These are phyloP conservation scores for Philereme vetulata DNA, from an alignment of 2,888 invertebrate species.

Conservation along the genomic window DNA sequence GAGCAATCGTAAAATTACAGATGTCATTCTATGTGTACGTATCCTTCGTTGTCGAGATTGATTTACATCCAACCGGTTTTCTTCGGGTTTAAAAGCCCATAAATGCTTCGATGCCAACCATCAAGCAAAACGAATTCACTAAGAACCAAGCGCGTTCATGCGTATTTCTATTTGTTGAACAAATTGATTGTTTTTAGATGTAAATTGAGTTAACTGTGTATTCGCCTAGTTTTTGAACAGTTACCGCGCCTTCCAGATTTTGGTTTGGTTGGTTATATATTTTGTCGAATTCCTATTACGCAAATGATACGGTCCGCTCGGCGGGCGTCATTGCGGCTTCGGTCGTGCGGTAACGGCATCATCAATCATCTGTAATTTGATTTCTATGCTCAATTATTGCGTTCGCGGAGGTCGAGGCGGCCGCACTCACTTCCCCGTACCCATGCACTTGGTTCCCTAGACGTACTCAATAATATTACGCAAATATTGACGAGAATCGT, in stretches of 20 bases:
- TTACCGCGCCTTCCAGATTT: slow-evolving; percentile 33
- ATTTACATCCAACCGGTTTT: slow-evolving; percentile 43
- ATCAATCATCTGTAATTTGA: slow-evolving; percentile 84
- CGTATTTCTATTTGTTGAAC: slow-evolving; percentile 19
- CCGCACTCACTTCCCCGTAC: slow-evolving; percentile 65
- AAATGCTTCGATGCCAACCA: slow-evolving; percentile 13
- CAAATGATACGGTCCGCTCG: slow-evolving; percentile 76
- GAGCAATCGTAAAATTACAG: slow-evolving; percentile 60
- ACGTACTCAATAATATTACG: slow-evolving; percentile 44
- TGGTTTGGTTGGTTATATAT: slow-evolving; percentile 45
- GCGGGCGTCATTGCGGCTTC: slow-evolving; percentile 74
- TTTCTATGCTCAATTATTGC: slow-evolving; percentile 84
- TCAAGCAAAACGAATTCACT: slow-evolving; percentile 20
- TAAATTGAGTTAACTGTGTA: slow-evolving; percentile 35
- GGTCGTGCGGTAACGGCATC: slow-evolving; percentile 81
- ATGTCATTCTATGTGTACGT: slow-evolving; percentile 47
- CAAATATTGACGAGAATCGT: slow-evolving; percentile 42
- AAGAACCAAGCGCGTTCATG: slow-evolving; percentile 17
- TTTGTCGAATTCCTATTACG: slow-evolving; percentile 74
- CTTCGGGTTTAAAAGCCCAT: slow-evolving; percentile 31
- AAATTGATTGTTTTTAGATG: slow-evolving; percentile 30
- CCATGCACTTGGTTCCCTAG: slow-evolving; percentile 52
- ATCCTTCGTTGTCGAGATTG: slow-evolving; percentile 46
- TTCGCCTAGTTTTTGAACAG: slow-evolving; percentile 28
- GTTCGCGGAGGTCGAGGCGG: slow-evolving; percentile 77